Evolutionary conservation across 2,797 vertebrate species (phyloP).

Genomic region (Paratrypauchen microcephalus): DNA sequence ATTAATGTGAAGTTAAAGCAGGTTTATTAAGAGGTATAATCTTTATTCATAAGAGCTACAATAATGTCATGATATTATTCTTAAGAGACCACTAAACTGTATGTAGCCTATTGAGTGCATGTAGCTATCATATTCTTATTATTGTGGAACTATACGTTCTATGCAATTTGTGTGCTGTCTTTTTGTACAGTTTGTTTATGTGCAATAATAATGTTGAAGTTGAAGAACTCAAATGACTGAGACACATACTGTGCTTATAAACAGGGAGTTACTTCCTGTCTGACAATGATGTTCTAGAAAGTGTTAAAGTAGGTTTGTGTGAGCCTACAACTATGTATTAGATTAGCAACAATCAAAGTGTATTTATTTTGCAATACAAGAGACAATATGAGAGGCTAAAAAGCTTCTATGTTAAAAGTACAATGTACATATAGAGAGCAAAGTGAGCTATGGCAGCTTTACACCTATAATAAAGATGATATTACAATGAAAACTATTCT

Average conservation of each 20-base stretch:
- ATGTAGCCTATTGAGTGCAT: slow-evolving; percentile 32
- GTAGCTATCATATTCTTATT: slow-evolving; percentile 36
- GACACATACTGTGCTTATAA: slow-evolving; percentile 40
- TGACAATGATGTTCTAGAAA: not conserved
- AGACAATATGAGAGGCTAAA: not conserved
- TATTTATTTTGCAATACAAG: slow-evolving; percentile 27
- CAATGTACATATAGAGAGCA: not conserved
- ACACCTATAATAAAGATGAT: not conserved
- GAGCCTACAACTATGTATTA: slow-evolving; percentile 2
- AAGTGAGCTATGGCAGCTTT: not conserved
- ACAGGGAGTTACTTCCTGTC: not conserved
- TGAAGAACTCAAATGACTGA: slow-evolving; percentile 7
- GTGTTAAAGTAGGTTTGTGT: not conserved
- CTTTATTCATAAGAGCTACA: not conserved
- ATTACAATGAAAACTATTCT: too few species aligned
- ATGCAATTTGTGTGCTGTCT: slow-evolving; percentile 31
- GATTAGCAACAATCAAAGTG: slow-evolving; percentile 13
- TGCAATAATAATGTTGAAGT: not conserved
- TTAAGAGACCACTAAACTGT: slow-evolving; percentile 13
- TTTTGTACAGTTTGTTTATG: slow-evolving; percentile 16
- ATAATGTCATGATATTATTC: not conserved
- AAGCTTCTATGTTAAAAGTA: not conserved
- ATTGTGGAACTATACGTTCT: slow-evolving; percentile 28
- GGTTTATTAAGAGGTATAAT: not conserved
- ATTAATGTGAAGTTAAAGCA: not conserved